Evolutionary conservation across 1,140 invertebrate species (phyloP).

Genomic region (Zaprionus ghesquierei): DNA sequence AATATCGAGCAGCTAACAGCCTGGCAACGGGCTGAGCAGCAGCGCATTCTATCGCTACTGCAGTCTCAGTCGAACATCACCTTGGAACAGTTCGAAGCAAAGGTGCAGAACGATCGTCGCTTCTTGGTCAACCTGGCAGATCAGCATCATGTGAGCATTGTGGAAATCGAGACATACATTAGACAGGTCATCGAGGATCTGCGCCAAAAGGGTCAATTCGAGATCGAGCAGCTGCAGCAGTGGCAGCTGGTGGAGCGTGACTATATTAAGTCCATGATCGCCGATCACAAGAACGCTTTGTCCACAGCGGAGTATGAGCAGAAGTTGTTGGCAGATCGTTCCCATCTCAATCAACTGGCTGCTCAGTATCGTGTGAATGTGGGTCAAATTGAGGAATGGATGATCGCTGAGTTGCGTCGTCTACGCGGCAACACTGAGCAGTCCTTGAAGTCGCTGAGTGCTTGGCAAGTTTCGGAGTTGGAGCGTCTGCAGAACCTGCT

Average conservation of each 20-base stretch:
- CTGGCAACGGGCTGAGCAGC: constrained; percentile 75
- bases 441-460: constrained; percentile 58
- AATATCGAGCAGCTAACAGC: constrained; percentile 71
- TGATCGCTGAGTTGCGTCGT: constrained; percentile 70
- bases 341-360: constrained; percentile 68
- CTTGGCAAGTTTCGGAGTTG: constrained; percentile 68
- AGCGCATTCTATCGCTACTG: constrained; percentile 61
- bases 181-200: constrained; percentile 72
- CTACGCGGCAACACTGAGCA: constrained; percentile 57
- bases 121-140: constrained; percentile 68
- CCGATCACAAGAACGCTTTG: constrained; percentile 62
- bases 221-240: constrained; percentile 66
- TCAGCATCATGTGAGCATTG: constrained; percentile 73
- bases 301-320: constrained; percentile 69
- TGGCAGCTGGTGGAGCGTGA: constrained; percentile 76
- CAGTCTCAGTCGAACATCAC: constrained; percentile 72
- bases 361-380: constrained; percentile 73
- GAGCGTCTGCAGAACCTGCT: constrained; percentile 66
- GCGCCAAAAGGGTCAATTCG: constrained; percentile 68
- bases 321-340: constrained; percentile 60
- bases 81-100: constrained; percentile 67
- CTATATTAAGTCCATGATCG: constrained; percentile 68
- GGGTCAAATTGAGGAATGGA: constrained; percentile 77
- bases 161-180: constrained; percentile 69
- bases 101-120: constrained; percentile 68